phyloP scores from a whole-genome alignment of 2,888 invertebrate genomes.

The Dryadula phaetusa region DNA sequence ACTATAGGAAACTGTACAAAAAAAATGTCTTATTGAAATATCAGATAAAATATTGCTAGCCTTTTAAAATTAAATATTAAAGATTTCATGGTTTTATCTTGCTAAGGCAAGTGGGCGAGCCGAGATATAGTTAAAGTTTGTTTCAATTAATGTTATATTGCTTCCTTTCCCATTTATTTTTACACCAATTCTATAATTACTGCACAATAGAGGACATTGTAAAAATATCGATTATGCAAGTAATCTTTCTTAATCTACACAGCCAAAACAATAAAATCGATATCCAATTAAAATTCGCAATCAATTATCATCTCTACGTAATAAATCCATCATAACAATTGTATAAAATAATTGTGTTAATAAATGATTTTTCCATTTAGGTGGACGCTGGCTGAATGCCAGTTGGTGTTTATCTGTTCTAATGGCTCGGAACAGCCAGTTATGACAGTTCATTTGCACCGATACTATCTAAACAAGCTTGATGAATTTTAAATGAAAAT shows the following conservation, averaged over 20 bases:
- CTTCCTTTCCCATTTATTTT: background rate
- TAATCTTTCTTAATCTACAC: background rate
- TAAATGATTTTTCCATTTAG: constrained; percentile 46
- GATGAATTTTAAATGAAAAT: constrained; percentile 42
- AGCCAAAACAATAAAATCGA: constrained; percentile 11
- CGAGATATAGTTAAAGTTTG: background rate
- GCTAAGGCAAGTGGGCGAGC: background rate
- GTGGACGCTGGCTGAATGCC: constrained; percentile 46
- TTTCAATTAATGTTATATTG: too few relatives aligned
- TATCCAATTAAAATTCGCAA: constrained; percentile 30
- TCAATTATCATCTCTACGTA: constrained; percentile 36
- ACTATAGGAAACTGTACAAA: constrained; percentile 39
- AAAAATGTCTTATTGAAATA: constrained; percentile 39
- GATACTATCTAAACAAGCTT: constrained; percentile 47
- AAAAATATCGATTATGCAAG: constrained; percentile 2
- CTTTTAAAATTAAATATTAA: constrained; percentile 1
- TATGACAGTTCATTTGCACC: constrained; percentile 63
- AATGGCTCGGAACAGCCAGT: constrained; percentile 68
- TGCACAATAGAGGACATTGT: background rate
- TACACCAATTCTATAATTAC: background rate
- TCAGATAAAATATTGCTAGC: constrained; percentile 5
- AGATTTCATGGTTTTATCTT: background rate
- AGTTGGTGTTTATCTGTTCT: constrained; percentile 48
- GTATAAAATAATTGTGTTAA: constrained; percentile 43
- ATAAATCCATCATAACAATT: constrained; percentile 37